phyloP scores from a whole-genome alignment of 2,113 vertebrate genomes.

The Pithys albifrons region DNA sequence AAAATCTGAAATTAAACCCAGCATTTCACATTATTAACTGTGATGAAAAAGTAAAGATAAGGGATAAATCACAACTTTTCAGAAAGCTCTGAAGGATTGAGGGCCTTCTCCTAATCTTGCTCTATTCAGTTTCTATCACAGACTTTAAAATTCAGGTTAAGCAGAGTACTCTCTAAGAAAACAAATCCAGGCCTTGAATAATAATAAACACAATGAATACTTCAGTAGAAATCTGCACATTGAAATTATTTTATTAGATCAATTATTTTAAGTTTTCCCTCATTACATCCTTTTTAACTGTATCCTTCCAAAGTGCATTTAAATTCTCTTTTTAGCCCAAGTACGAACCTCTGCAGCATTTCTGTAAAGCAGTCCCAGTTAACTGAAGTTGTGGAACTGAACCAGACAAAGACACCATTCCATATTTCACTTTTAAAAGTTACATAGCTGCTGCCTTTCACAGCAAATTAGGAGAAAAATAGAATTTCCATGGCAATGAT shows the following conservation, averaged over 20 bases:
- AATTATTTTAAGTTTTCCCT: neutral
- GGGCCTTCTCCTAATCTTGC: neutral
- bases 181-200: neutral
- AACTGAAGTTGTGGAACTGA: neutral
- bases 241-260: neutral
- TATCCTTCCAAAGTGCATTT: neutral
- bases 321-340: neutral
- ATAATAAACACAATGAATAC: neutral
- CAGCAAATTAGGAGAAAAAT: constrained; percentile 44
- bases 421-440: neutral
- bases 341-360: neutral
- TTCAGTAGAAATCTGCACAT: neutral
- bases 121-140: neutral
- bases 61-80: neutral
- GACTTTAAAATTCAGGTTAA: neutral
- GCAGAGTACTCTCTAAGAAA: neutral
- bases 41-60: neutral
- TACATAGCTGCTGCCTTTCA: constrained; percentile 19
- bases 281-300: neutral
- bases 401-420: neutral
- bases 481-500: constrained; percentile 27
- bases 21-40: neutral
- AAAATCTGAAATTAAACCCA: neutral
- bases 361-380: neutral
- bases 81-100: neutral